These are phyloP conservation scores for Salmo trutta DNA, from an alignment of 2,797 vertebrate species.

Conservation along the genomic window DNA sequence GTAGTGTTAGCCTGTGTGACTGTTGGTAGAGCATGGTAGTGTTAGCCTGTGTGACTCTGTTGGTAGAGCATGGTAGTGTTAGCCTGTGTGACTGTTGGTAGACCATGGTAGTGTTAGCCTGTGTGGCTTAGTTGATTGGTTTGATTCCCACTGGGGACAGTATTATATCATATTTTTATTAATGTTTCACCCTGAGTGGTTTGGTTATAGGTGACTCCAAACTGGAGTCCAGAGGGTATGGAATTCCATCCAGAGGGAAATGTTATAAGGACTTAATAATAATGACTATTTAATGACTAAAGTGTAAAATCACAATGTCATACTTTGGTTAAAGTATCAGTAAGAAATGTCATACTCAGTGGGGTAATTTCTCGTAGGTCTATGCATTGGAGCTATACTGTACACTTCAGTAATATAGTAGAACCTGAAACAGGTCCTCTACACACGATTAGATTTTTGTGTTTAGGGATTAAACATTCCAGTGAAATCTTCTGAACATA, in stretches of 20 bases:
- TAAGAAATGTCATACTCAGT: not conserved
- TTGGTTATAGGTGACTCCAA: not conserved
- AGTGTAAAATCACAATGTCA: not conserved
- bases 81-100: not conserved
- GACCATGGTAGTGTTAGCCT: not conserved
- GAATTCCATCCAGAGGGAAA: not conserved
- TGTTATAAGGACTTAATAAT: not conserved
- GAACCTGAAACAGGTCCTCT: slow-evolving; percentile 72
- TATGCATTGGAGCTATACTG: slow-evolving; percentile 60
- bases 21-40: not conserved
- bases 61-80: too few species aligned
- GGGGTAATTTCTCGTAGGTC: slow-evolving; percentile 23
- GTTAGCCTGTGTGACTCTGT: too few species aligned
- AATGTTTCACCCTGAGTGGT: not conserved
- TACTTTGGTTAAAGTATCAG: not conserved
- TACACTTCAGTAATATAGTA: slow-evolving; percentile 79
- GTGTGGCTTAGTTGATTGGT: too few species aligned
- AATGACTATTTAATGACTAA: not conserved
- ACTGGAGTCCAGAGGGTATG: not conserved
- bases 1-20: not conserved
- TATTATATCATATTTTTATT: not conserved
- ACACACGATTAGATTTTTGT: slow-evolving; percentile 83
- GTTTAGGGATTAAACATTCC: slow-evolving; percentile 84
- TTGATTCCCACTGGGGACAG: too few species aligned
- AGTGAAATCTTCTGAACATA: slow-evolving; percentile 86